These are phyloP conservation scores for Hemiprocne comata DNA, from an alignment of 2,113 vertebrate species.

Conservation along the genomic window DNA sequence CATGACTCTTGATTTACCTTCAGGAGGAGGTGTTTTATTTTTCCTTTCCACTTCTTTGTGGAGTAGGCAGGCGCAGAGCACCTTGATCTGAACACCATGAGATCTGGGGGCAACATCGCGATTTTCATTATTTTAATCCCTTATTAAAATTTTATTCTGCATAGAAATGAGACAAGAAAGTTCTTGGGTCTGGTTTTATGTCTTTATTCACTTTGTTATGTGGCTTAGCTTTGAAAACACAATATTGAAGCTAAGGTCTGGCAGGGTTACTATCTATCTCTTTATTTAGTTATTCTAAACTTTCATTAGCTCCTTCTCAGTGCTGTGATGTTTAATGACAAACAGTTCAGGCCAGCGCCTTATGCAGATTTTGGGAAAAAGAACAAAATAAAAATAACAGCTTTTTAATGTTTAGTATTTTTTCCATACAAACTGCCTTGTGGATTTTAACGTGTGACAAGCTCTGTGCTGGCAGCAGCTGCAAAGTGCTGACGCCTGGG, in stretches of 20 bases:
- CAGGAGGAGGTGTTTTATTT: conserved; percentile 15
- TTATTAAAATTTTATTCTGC: not conserved
- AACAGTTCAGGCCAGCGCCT: not conserved
- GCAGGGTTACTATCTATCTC: not conserved
- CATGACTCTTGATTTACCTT: not conserved
- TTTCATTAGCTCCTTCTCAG: not conserved
- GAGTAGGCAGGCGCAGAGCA: not conserved
- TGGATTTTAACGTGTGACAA: not conserved
- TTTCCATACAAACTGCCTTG: not conserved
- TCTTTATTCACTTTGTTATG: not conserved
- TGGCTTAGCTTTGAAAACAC: not conserved
- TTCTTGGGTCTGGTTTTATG: not conserved
- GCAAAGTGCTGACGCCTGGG: not conserved
- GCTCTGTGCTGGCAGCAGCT: not conserved
- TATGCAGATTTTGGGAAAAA: not conserved
- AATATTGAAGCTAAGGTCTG: not conserved
- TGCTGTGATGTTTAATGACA: not conserved
- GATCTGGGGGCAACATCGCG: not conserved
- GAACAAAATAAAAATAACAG: not conserved
- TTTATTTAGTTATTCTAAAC: not conserved
- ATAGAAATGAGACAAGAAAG: not conserved
- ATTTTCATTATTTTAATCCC: not conserved
- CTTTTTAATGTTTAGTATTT: not conserved
- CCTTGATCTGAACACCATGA: not conserved
- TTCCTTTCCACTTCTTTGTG: not conserved